Conservation (phyloP, 2,888 invertebrate species). For the Diarsia dahlii region DNA sequence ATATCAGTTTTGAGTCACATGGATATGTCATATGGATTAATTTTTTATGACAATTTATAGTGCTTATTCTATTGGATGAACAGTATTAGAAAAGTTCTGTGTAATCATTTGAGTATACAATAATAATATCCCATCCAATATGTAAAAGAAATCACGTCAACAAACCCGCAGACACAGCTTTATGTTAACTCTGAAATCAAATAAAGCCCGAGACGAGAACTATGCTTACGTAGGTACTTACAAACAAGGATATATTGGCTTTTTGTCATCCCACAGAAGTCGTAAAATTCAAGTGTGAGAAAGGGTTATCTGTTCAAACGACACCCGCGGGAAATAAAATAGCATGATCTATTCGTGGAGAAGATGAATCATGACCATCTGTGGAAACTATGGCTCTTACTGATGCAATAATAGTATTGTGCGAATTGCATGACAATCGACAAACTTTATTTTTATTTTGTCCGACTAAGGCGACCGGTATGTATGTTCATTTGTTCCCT, state of each 20-base stretch:
- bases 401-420: slow-evolving; percentile 20
- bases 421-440: slow-evolving; percentile 1
- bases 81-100: not conserved
- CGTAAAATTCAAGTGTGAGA: slow-evolving; percentile 56
- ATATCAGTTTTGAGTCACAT: not conserved
- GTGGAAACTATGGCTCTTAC: not conserved
- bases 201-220: slow-evolving; percentile 30
- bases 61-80: not conserved
- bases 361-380: slow-evolving; percentile 19
- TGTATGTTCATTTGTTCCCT: not conserved
- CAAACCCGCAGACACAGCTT: not conserved
- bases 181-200: slow-evolving; percentile 25
- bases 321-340: slow-evolving; percentile 56
- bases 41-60: too few species aligned
- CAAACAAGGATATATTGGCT: slow-evolving; percentile 54
- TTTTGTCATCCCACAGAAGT: slow-evolving; percentile 51
- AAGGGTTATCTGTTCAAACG: slow-evolving; percentile 57
- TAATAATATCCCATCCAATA: not conserved
- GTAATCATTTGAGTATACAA: not conserved
- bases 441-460: not conserved
- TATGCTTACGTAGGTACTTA: slow-evolving; percentile 8
- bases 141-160: not conserved
- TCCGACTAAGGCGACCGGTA: not conserved
- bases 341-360: slow-evolving; percentile 45
- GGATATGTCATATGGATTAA: too few species aligned